Evolutionary conservation across 2,113 vertebrate species (phyloP), one percentile per base, ranked within the genome.

Genomic region (Zingel zingel): DNA sequence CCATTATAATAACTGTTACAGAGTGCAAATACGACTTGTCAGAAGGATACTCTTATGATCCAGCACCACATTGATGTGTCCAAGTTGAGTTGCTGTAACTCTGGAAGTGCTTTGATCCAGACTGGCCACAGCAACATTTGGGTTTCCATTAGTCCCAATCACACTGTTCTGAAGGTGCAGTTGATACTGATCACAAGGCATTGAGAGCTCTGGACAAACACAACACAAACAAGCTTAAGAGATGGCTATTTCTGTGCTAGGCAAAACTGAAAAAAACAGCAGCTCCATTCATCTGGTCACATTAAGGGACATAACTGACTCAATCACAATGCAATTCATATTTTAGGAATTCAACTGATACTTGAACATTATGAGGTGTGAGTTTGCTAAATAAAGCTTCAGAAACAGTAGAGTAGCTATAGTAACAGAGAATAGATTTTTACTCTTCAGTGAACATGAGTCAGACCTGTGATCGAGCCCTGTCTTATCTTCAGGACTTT

Each of bases 401-500:
- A 66, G 21, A 16, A 57, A 77, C 25, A 67, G 47, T 33, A 12
- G 10, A 62, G 25, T 2, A 53, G 50, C 8, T 9, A 5, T 12
- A n/a, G 51, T 18, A 27, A 77, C 62, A 43, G 27, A 16, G 43
- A 36, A 57, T 47, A 15, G 3, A n/a, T 33, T 53, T 77, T 54
- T 3, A 45, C 2, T 50, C 23, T 3, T 68, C 14, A n/a, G n/a
- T 73, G 12, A 78, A 43, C 13, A 56, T 43, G 36, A 74, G 25
- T 64, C 95, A 62, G 83, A 99, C 98, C 98, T 95, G 97, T 96
- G 57, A 99, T 97, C 30, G 96, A 97, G 45, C 98, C 98, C 85
- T 98, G 97, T 30, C 97, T 95, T 88, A 98, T 96, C 94, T 99
- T 99, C 94, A 99, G 96, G 80, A 99, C 98, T 92, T 89, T 96